A percentile compares a stretch with the other conserved stretches of the same genome.
Conservation (phyloP, 2,888 invertebrate species). For the Scaptomyza flava region DNA sequence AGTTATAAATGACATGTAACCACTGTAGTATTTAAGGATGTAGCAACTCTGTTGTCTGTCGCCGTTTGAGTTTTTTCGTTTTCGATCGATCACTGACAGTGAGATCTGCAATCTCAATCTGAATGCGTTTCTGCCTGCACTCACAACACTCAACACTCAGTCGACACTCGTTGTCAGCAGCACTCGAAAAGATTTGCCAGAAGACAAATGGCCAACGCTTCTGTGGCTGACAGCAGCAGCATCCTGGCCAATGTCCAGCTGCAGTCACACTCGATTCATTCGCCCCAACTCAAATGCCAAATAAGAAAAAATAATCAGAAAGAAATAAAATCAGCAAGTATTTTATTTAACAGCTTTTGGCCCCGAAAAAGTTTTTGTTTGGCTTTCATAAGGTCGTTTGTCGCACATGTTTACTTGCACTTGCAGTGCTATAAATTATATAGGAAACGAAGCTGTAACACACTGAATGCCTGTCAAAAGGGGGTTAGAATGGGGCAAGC, state of each 20-base stretch:
- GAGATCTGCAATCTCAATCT: conserved; percentile 52
- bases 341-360: conserved; percentile 69
- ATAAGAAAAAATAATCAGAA: conserved; percentile 51
- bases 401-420: conserved; percentile 81
- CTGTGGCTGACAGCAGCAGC: conserved; percentile 64
- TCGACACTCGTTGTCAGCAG: conserved; percentile 50
- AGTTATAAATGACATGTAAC: too few species aligned
- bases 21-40: conserved; percentile 14
- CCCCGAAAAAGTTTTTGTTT: conserved; percentile 54
- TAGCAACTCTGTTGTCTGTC: conserved; percentile 11
- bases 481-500: background rate
- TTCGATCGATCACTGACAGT: conserved; percentile 68
- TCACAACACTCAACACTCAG: conserved; percentile 47
- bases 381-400: conserved; percentile 76
- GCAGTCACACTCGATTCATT: conserved; percentile 9
- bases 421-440: conserved; percentile 77
- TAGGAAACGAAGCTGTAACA: conserved; percentile 69
- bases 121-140: conserved; percentile 28
- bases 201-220: conserved; percentile 70
- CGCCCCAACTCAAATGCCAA: conserved; percentile 59
- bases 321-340: conserved; percentile 22
- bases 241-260: conserved; percentile 53
- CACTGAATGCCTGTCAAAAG: conserved; percentile 30
- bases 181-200: conserved; percentile 40
- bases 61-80: conserved; percentile 1